A percentile compares a stretch with the other conserved stretches of the same genome.
These are phyloP conservation scores for Philaethria dido DNA, from an alignment of 2,888 invertebrate genomes.

Conservation along the genomic window DNA sequence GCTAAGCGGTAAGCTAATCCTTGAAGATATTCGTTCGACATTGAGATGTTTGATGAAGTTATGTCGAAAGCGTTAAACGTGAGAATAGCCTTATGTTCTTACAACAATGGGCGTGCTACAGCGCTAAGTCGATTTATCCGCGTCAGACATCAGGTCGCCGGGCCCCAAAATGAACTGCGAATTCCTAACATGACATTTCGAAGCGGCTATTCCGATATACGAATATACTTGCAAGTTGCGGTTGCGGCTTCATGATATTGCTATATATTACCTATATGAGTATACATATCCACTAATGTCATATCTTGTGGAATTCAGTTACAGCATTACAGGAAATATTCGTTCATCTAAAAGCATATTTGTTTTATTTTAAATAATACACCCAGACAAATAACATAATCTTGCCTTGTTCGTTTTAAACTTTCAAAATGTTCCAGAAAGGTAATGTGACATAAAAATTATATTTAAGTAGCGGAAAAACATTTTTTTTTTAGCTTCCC, in stretches of 20 bases:
- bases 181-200: slow-evolving; percentile 42
- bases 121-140: slow-evolving; percentile 34
- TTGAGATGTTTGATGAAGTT: slow-evolving; percentile 2
- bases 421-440: no score
- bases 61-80: slow-evolving; percentile 18
- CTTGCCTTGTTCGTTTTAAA: no score
- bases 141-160: slow-evolving; percentile 44
- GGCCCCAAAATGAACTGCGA: slow-evolving; percentile 34
- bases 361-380: no score
- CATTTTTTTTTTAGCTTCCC: no score
- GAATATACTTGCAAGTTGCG: slow-evolving; percentile 22
- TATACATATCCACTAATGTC: background rate
- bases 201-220: slow-evolving; percentile 29
- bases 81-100: slow-evolving; percentile 22
- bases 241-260: slow-evolving; percentile 6
- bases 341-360: background rate
- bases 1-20: slow-evolving; percentile 13
- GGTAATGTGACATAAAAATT: no score
- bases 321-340: background rate
- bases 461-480: no score
- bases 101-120: slow-evolving; percentile 19
- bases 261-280: background rate
- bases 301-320: background rate
- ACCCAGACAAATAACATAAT: no score
- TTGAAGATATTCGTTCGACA: slow-evolving; percentile 25